A percentile compares a stretch with the other conserved stretches of the same genome.
Conservation (phyloP, 64 coral and sea anemone species). For the Stichodactyla helianthus region DNA sequence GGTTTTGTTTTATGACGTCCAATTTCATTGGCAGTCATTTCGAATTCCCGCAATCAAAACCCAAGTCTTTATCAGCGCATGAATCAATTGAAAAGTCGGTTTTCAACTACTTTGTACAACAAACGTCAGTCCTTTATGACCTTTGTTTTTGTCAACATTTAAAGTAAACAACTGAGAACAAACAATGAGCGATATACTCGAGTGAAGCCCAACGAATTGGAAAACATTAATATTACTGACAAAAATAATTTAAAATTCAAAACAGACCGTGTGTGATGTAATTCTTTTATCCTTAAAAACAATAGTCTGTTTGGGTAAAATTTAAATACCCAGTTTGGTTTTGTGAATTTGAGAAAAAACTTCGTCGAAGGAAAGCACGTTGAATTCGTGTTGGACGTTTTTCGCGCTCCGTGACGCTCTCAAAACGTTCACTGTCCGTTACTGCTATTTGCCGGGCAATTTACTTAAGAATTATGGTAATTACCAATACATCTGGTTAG, state of each 20-base stretch:
- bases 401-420: background rate
- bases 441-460: background rate
- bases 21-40: background rate
- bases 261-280: background rate
- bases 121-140: background rate
- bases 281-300: background rate
- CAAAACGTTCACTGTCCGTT: background rate
- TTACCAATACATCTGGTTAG: conserved; percentile 4
- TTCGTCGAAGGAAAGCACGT: background rate
- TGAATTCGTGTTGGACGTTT: background rate
- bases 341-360: background rate
- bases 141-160: conserved; percentile 1
- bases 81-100: conserved; percentile 5
- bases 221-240: background rate
- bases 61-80: background rate
- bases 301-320: background rate
- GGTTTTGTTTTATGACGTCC: background rate
- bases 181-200: background rate
- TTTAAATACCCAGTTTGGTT: conserved; percentile 2
- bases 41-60: background rate
- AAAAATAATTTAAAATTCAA: background rate
- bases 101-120: background rate
- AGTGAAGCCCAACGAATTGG: background rate
- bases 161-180: background rate
- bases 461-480: conserved; percentile 11